Percentiles rank a stretch among this genome's conserved stretches.
phyloP scores from a whole-genome alignment of 2,797 vertebrate species.

The Tangara arthus region DNA sequence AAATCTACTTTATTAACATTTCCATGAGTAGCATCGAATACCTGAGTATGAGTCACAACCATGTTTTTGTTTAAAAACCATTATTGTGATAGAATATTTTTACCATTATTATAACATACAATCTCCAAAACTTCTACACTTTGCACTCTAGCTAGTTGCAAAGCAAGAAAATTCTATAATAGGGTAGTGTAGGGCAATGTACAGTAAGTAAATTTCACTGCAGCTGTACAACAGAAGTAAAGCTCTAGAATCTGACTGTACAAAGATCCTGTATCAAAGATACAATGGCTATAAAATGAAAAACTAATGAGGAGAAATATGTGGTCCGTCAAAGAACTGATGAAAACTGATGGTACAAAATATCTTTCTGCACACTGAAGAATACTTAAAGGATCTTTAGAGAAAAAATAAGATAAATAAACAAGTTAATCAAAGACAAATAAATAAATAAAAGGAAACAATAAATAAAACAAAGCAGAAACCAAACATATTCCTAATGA shows the following conservation, averaged over 20 bases:
- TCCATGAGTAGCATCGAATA: not conserved
- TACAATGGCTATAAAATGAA: not conserved
- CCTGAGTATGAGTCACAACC: not conserved
- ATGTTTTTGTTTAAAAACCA: not conserved
- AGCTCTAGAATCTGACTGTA: not conserved
- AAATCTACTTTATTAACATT: not conserved
- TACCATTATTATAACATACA: not conserved
- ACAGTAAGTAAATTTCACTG: not conserved
- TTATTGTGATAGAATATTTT: not conserved
- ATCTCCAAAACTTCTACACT: not conserved
- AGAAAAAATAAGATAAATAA: not conserved
- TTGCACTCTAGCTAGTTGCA: not conserved
- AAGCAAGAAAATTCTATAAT: not conserved
- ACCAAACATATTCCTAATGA: not conserved
- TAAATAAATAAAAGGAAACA: not conserved
- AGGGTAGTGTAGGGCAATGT: not conserved
- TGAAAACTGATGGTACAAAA: not conserved
- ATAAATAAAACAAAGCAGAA: not conserved
- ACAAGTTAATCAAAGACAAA: not conserved
- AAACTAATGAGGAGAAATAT: not conserved
- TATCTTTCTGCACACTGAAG: not conserved
- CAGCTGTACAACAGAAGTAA: not conserved
- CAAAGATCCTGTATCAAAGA: not conserved
- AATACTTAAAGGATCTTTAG: not conserved
- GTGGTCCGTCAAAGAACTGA: not conserved